Evolutionary conservation across 2,797 vertebrate species (phyloP).

Genomic region (Gymnopithys bicolor): DNA sequence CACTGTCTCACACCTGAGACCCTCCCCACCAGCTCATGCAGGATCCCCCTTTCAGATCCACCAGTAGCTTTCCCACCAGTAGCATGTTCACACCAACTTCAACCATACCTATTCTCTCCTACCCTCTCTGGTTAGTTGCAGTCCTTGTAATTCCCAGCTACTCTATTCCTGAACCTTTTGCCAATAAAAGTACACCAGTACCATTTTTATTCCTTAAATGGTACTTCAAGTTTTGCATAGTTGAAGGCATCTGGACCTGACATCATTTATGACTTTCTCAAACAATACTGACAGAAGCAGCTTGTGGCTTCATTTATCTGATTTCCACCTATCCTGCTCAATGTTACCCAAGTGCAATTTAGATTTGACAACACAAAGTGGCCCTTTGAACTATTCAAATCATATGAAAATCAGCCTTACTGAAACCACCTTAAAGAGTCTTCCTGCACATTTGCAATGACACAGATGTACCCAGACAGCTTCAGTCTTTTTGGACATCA

Average conservation of each 20-base stretch:
- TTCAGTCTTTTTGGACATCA: neutral
- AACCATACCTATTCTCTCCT: neutral
- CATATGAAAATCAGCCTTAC: neutral
- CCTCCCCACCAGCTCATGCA: neutral
- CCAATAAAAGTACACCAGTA: fast-evolving
- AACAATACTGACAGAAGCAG: neutral
- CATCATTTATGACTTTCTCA: neutral
- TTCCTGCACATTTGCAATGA: neutral
- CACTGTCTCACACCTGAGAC: neutral
- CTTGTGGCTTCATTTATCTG: neutral
- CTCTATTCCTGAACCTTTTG: neutral
- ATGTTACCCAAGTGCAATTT: neutral
- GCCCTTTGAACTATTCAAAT: neutral
- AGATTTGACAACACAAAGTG: neutral
- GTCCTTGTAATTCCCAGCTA: neutral
- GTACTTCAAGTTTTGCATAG: neutral
- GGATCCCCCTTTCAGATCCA: neutral
- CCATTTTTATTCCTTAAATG: neutral
- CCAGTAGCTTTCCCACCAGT: neutral
- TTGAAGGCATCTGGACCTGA: neutral
- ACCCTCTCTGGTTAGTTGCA: neutral
- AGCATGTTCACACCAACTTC: neutral
- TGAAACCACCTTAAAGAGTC: neutral
- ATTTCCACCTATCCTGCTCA: neutral
- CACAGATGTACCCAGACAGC: neutral